A percentile compares a stretch with the other conserved stretches of the same genome.
These are phyloP conservation scores for Noctua janthina DNA, from an alignment of 2,888 invertebrate genomes.

Conservation along the genomic window DNA sequence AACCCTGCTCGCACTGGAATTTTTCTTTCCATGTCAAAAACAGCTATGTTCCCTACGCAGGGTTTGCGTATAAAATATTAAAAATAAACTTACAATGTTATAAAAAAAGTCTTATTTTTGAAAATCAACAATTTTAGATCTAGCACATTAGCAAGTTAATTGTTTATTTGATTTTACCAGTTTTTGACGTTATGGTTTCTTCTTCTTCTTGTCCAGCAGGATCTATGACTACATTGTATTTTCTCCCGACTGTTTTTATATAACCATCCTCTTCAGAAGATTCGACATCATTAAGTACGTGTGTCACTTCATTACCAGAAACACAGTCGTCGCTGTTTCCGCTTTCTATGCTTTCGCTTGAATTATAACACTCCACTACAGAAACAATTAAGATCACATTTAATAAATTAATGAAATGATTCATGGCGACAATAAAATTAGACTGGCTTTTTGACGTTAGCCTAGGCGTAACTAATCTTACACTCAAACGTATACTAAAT, in stretches of 20 bases:
- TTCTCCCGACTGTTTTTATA: not conserved
- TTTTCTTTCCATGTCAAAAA: too few species aligned
- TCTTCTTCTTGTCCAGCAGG: not conserved
- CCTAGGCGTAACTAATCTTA: not conserved
- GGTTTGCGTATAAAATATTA: too few species aligned
- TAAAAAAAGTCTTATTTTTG: too few species aligned
- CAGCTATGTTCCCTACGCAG: too few species aligned
- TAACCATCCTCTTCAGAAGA: not conserved
- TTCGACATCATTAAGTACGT: not conserved
- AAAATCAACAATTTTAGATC: not conserved
- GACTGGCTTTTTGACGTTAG: not conserved
- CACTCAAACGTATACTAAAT: constrained; percentile 3
- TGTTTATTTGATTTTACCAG: constrained; percentile 32
- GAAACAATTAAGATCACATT: constrained; percentile 18
- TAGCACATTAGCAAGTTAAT: not conserved
- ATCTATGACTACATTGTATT: constrained; percentile 14
- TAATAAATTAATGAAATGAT: not conserved
- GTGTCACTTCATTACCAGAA: constrained; percentile 39
- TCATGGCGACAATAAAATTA: constrained; percentile 19
- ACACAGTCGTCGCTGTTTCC: constrained; percentile 9
- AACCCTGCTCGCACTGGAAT: too few species aligned
- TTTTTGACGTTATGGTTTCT: not conserved
- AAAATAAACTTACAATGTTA: too few species aligned
- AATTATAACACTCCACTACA: constrained; percentile 11
- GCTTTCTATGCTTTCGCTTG: not conserved